phyloP scores from a whole-genome alignment of 2,888 invertebrate species.

The Chloroclystis v-ata region DNA sequence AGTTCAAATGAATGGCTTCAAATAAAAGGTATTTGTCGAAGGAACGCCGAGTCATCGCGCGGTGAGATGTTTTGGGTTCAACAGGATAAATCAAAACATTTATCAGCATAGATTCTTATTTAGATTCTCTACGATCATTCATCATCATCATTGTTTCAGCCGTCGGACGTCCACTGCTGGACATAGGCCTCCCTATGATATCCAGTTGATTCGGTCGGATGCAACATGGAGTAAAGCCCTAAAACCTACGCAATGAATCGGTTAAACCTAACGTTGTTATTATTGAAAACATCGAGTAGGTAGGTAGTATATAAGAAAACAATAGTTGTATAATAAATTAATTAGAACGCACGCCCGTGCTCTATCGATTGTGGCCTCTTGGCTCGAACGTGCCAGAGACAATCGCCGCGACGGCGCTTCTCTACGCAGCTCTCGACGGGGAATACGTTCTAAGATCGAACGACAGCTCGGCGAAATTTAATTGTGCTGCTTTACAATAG shows the following conservation, averaged over 20 bases:
- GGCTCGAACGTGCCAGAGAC: conserved; percentile 74
- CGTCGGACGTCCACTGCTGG: too few relatives aligned
- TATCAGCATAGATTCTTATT: neutral
- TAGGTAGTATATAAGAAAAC: too few relatives aligned
- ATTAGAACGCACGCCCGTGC: conserved; percentile 76
- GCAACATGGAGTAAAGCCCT: too few relatives aligned
- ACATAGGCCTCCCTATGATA: too few relatives aligned
- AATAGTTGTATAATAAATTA: conserved; percentile 71
- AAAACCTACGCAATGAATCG: too few relatives aligned
- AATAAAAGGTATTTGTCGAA: conserved; percentile 66
- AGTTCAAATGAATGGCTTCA: conserved; percentile 50
- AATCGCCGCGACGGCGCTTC: conserved; percentile 75
- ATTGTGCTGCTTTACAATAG: conserved; percentile 23
- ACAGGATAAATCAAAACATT: neutral
- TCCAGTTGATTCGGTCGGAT: too few relatives aligned
- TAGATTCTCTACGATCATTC: neutral
- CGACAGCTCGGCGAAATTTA: conserved; percentile 20
- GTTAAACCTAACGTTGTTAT: too few relatives aligned
- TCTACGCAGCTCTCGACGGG: conserved; percentile 56
- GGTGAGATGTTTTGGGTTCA: conserved; percentile 31
- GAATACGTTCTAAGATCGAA: conserved; percentile 34
- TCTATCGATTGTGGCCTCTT: conserved; percentile 76
- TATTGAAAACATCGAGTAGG: too few relatives aligned
- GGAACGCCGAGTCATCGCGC: conserved; percentile 51
- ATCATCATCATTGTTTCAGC: too few relatives aligned